These are phyloP conservation scores for Cecropterus lyciades DNA, from an alignment of 1,140 invertebrate species.

Conservation along the genomic window DNA sequence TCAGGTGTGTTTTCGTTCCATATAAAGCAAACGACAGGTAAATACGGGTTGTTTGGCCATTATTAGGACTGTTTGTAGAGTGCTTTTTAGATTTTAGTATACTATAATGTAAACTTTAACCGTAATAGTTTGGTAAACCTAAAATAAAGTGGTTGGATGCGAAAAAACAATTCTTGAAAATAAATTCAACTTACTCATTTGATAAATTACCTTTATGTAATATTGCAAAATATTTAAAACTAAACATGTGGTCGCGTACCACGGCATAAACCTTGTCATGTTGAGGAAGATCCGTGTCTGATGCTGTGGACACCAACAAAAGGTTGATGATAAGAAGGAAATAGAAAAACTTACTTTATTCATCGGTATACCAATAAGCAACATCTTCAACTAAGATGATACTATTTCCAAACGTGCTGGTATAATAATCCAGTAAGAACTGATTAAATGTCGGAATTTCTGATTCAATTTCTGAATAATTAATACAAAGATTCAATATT, in stretches of 20 bases:
- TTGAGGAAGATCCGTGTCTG: too few species aligned
- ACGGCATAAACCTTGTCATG: too few species aligned
- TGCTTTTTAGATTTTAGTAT: slow-evolving; percentile 32
- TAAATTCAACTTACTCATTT: too few species aligned
- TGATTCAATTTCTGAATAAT: slow-evolving; percentile 31
- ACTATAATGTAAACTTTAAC: neutral
- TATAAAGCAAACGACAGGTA: slow-evolving; percentile 48
- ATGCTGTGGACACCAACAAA: too few species aligned
- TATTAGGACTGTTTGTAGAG: slow-evolving; percentile 53
- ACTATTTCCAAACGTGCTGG: neutral
- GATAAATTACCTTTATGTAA: too few species aligned
- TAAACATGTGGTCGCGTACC: too few species aligned
- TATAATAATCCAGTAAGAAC: neutral
- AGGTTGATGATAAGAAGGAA: too few species aligned
- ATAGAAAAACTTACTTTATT: too few species aligned
- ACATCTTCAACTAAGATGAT: too few species aligned
- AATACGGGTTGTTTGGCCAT: slow-evolving; percentile 50
- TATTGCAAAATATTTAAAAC: too few species aligned
- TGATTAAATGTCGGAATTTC: neutral
- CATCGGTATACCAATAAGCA: too few species aligned
- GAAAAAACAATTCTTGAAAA: too few species aligned
- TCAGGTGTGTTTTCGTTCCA: slow-evolving; percentile 50
- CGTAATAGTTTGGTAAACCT: neutral
- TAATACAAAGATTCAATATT: slow-evolving; percentile 48
- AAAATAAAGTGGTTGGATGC: neutral